Evolutionary conservation across 2,797 vertebrate genomes (phyloP), one percentile per base, ranked within the genome.

Genomic region (Peromyscus melanophrys): DNA sequence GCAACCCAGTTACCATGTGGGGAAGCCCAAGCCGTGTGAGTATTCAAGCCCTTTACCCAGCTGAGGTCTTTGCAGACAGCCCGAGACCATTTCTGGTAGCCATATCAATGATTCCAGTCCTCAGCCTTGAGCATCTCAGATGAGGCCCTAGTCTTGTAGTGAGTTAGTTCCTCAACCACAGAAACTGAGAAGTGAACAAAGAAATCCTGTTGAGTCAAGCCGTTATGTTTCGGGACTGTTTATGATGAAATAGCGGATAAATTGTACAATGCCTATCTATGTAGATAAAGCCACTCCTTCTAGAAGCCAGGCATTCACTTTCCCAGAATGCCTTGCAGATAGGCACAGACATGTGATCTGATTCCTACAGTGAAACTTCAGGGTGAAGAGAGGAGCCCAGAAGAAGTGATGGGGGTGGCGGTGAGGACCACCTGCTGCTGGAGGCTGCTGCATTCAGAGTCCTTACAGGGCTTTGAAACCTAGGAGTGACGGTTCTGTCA

Each of bases 391-490:
- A 21, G 23, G 57, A 11, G 21, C 23, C 43, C 31, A 0, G 2
- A 55, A 34, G 3, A 37, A 8, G 40, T 4, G 25, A 43, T 29
- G 11, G 11, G 2, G 2, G 8, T 29, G 3, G 3, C 14, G 16
- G 29, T 55, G 46, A 67, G 67, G 12, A 25, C 59, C 61, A 31
- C n/a, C 17, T 59, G 14, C 37, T 25, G 52, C 59, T 6, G n/a
- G 55, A 75, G 55, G 25, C 23, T 61, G n/a, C 37, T 65, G 55
- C 2, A 0, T 40, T 6, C 19, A 4, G 55, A 11, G 55, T 77
- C 61, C 52, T 40, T 16, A 4, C 4, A 4, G 37, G 61, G 34
- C 43, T 77, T 25, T 34, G 59, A 13, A 76, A 63, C 16, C 61
- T 69, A 10, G 37, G n/a, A 21, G 1, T 21, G 7, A 49, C 23